These are phyloP conservation scores for Meloe dianella DNA, from an alignment of 2,888 invertebrate genomes.

Conservation along the genomic window DNA sequence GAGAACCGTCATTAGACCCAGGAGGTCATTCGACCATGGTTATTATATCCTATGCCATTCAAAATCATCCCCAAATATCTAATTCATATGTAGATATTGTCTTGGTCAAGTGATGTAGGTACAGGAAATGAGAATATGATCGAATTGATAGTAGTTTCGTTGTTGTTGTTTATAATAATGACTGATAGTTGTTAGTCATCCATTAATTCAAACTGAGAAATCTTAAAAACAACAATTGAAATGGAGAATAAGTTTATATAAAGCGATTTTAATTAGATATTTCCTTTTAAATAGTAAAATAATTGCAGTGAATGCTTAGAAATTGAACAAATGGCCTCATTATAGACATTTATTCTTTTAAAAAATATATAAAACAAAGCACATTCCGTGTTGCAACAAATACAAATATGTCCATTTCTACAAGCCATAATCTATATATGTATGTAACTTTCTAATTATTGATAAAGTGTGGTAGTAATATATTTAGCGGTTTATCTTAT, in stretches of 20 bases:
- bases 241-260: constrained; percentile 34
- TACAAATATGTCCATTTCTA: not conserved
- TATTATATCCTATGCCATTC: constrained; percentile 40
- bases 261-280: constrained; percentile 41
- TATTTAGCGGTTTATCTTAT: constrained; percentile 3
- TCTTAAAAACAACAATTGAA: not conserved
- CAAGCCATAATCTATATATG: not conserved
- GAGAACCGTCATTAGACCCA: constrained; percentile 38
- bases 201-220: constrained; percentile 7
- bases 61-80: constrained; percentile 38
- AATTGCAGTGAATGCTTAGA: constrained; percentile 25
- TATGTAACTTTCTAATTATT: not conserved
- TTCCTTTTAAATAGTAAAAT: constrained; percentile 28
- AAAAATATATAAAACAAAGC: not conserved
- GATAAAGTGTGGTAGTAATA: not conserved
- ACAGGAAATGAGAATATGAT: constrained; percentile 17
- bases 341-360: constrained; percentile 21
- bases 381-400: not conserved
- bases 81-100: constrained; percentile 38
- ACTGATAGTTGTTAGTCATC: constrained; percentile 14
- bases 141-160: not conserved
- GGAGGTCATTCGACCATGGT: constrained; percentile 38
- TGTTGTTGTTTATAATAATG: not conserved
- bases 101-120: constrained; percentile 16
- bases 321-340: constrained; percentile 29